Conservation (phyloP, 2,888 invertebrate species). For the Diarsia dahlii region DNA sequence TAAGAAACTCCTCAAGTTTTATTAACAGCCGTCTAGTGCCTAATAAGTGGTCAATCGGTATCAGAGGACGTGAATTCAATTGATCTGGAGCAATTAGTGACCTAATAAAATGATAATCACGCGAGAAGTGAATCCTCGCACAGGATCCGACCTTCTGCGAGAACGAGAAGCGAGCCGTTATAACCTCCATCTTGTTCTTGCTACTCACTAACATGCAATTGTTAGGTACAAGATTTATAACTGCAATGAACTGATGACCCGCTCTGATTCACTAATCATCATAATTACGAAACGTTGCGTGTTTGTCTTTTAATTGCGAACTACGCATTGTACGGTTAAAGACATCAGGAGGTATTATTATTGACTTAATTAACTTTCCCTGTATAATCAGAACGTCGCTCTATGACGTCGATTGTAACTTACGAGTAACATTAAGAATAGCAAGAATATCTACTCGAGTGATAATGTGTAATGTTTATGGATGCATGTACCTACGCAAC, state of each 20-base stretch:
- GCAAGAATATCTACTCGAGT: background rate
- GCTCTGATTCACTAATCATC: conserved; percentile 56
- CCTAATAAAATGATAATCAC: conserved; percentile 50
- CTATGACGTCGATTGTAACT: conserved; percentile 13
- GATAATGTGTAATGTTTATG: background rate
- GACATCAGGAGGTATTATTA: conserved; percentile 28
- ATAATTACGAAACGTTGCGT: conserved; percentile 56
- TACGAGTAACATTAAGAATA: conserved; percentile 6
- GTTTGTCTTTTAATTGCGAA: conserved; percentile 42
- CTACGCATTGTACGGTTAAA: conserved; percentile 35
- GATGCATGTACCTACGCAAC: conserved; percentile 22
- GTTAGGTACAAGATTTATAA: conserved; percentile 57
- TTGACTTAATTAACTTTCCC: conserved; percentile 53
- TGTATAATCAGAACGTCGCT: conserved; percentile 20
- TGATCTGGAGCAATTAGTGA: conserved; percentile 49
- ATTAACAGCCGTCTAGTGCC: conserved; percentile 29
- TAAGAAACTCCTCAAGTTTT: conserved; percentile 26
- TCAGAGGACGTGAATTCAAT: conserved; percentile 46
- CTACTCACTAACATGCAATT: conserved; percentile 45
- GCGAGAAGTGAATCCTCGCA: conserved; percentile 42
- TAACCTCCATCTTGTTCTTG: conserved; percentile 58
- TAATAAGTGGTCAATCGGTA: conserved; percentile 48
- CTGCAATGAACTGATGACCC: conserved; percentile 61
- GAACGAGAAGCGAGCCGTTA: conserved; percentile 49
- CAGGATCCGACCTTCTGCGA: conserved; percentile 52